Evolutionary conservation across 2,888 invertebrate species (phyloP).

Genomic region (Euplexia lucipara): DNA sequence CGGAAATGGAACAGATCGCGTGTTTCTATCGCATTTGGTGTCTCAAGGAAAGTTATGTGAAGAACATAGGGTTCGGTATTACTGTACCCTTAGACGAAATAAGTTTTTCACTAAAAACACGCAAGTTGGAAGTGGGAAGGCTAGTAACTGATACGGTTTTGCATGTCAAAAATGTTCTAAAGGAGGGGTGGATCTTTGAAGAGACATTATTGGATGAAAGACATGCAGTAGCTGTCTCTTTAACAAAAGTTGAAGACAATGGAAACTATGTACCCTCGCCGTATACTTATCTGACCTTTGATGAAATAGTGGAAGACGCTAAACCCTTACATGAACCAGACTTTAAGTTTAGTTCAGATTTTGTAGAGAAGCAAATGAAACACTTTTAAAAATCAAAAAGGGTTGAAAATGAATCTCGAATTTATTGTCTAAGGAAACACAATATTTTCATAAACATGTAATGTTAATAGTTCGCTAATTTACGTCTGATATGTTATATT

Average conservation of each 20-base stretch:
- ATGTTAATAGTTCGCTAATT: conserved; percentile 36
- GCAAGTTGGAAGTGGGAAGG: conserved; percentile 81
- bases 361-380: conserved; percentile 90
- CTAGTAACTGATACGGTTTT: conserved; percentile 92
- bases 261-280: conserved; percentile 61
- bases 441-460: conserved; percentile 44
- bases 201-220: conserved; percentile 94
- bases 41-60: conserved; percentile 98
- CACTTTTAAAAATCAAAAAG: conserved; percentile 52
- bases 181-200: conserved; percentile 94
- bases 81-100: conserved; percentile 94
- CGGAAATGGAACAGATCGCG: conserved; percentile 92
- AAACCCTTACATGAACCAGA: conserved; percentile 86
- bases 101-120: conserved; percentile 93
- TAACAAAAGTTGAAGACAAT: conserved; percentile 75
- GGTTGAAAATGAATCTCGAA: conserved; percentile 43
- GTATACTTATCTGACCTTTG: conserved; percentile 91
- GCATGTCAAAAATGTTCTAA: conserved; percentile 90
- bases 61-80: conserved; percentile 97
- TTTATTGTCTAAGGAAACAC: conserved; percentile 23
- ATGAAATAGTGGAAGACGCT: conserved; percentile 91
- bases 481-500: conserved; percentile 34
- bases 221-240: conserved; percentile 95
- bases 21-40: conserved; percentile 98
- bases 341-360: conserved; percentile 88